Conservation (phyloP, 2,888 invertebrate genomes). For the Morinoia aosen region DNA sequence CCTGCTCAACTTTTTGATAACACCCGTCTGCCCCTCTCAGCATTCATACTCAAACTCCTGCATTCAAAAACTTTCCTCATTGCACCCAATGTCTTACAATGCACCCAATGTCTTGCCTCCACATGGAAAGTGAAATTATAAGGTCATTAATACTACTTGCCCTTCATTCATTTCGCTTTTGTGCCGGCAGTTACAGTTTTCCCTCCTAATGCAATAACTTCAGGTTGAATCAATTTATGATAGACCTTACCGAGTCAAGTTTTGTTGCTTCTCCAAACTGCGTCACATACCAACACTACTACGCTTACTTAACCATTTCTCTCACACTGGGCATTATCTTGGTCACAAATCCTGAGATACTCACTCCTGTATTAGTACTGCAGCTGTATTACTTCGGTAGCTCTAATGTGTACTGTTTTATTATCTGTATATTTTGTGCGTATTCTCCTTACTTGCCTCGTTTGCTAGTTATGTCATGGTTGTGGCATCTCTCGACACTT, state of each 20-base stretch:
- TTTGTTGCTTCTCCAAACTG: background rate
- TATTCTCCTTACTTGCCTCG: background rate
- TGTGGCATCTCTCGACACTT: background rate
- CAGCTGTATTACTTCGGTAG: background rate
- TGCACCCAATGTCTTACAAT: no score
- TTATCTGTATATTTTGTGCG: constrained; percentile 26
- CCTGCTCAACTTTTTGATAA: no score
- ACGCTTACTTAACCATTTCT: background rate
- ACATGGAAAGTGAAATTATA: no score
- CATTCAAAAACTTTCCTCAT: no score
- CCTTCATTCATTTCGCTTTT: background rate
- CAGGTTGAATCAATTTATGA: background rate
- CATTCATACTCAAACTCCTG: no score
- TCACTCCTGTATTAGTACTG: background rate
- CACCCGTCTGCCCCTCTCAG: no score
- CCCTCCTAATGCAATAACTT: background rate
- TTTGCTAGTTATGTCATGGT: background rate
- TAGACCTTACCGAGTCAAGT: background rate
- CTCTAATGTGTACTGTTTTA: background rate
- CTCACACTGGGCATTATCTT: background rate
- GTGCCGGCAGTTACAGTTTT: background rate
- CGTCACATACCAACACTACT: background rate
- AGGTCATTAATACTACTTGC: background rate
- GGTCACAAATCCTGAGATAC: background rate
- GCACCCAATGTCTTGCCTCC: no score